Conservation (phyloP, 2,797 vertebrate species). For the Fratercula arctica region DNA sequence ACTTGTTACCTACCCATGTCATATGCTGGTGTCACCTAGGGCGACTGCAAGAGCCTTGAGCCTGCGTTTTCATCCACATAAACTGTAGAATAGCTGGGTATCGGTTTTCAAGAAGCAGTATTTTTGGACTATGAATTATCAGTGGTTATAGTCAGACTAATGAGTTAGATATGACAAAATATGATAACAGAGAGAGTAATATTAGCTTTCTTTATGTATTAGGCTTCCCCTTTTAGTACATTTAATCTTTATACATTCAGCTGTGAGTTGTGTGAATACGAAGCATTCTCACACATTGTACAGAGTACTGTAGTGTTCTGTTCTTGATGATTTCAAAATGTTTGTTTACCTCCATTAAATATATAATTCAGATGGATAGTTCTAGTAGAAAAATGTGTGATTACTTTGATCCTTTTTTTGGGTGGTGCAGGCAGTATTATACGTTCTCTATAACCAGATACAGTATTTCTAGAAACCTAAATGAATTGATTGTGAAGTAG, state of each 20-base stretch:
- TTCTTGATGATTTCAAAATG: neutral
- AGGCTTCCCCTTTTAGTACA: neutral
- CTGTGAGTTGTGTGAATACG: neutral
- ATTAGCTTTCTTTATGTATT: neutral
- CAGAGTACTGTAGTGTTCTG: neutral
- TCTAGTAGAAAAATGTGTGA: neutral
- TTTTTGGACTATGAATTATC: neutral
- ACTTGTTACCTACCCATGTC: neutral
- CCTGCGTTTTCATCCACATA: neutral
- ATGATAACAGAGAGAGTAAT: neutral
- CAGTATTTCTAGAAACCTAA: neutral
- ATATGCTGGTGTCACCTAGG: rapidly evolving
- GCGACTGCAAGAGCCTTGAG: neutral
- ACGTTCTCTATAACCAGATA: neutral
- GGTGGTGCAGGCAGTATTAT: rapidly evolving
- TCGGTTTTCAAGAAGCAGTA: neutral
- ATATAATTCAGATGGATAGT: neutral
- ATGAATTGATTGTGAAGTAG: neutral
- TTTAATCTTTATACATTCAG: neutral
- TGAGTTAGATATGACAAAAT: neutral
- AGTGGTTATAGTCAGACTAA: neutral
- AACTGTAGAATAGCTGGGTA: neutral
- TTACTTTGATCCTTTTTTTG: neutral
- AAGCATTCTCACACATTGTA: neutral
- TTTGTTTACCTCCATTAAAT: neutral